Evolutionary conservation across 2,113 vertebrate genomes (phyloP), one percentile per base, ranked within the genome.

Genomic region (Salvelinus alpinus): DNA sequence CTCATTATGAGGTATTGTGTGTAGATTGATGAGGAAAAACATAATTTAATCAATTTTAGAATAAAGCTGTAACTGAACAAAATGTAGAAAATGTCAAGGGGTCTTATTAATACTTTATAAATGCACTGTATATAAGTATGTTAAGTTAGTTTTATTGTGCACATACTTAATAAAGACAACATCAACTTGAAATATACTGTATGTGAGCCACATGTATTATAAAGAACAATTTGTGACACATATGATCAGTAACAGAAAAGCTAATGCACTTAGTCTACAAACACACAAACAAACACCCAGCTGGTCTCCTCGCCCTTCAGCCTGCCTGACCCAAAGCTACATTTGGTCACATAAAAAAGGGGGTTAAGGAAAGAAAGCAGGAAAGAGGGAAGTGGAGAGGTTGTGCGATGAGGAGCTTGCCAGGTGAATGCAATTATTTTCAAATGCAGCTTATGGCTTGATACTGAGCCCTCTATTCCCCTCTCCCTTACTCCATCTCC

Each of bases 371-470:
- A n/a, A 62, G 70, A 34, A 13, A 25, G 38, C 6, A n/a, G 13
- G 51, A 31, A 25, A 57, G 47, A 57, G 14, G 24, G 70, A 71
- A 48, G 70, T 9, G n/a, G 1, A 3, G 7, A 7, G 68, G 68
- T 70, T 66, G 34, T 57, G 51, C 75, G 72, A 84, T 74, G 81
- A 80, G 78, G 77, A 59, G 82, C 77, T 83, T 76, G 78, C 74
- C 73, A 68, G 62, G 66, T 80, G 78, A 90, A 87, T 90, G 76
- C 73, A 80, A 87, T 86, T 83, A 86, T 87, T 88, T 88, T 90
- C 76, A 88, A 91, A 92, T 87, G 78, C 74, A 89, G 89, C 89
- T 87, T 82, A 88, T 89, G 83, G 82, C 80, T 78, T 80, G 84
- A 81, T 65, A 60, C 64, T 1, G 34, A 78, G 73, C 54, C 71